A percentile compares a stretch with the other conserved stretches of the same genome.
Conservation (phyloP, 2,113 vertebrate genomes). For the Nettapus auritus region DNA sequence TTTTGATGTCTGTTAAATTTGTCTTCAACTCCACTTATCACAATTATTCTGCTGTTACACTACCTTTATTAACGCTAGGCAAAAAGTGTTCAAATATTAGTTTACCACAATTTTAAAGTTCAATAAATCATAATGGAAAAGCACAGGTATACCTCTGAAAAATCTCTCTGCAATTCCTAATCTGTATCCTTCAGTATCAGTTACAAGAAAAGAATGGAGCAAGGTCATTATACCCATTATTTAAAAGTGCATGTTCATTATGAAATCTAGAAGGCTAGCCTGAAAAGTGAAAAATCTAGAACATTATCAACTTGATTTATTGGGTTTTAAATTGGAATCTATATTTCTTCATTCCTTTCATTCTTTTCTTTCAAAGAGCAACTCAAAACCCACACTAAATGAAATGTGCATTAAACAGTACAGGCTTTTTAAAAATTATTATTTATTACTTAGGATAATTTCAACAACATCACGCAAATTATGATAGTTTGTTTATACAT, state of each 20-base stretch:
- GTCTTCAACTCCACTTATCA: constrained; percentile 34
- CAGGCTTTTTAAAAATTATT: fast-evolving
- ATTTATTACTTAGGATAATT: not conserved
- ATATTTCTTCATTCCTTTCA: not conserved
- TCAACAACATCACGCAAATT: not conserved
- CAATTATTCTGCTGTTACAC: constrained; percentile 1
- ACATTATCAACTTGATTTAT: not conserved
- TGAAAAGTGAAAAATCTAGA: not conserved
- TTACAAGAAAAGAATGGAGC: not conserved
- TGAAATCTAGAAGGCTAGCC: not conserved
- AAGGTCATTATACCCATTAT: not conserved
- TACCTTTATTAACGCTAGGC: not conserved
- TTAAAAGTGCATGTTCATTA: not conserved
- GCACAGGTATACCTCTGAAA: not conserved
- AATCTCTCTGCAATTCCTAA: not conserved
- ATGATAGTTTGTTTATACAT: not conserved
- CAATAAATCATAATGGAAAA: not conserved
- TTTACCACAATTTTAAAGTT: not conserved
- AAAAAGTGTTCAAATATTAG: not conserved
- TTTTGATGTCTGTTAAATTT: constrained; percentile 5
- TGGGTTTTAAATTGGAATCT: not conserved
- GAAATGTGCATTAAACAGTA: not conserved
- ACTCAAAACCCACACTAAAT: not conserved
- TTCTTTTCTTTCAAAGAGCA: not conserved
- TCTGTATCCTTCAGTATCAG: not conserved